phyloP scores from a whole-genome alignment of 2,888 invertebrate genomes.

The Lepidocyrtoides sp. region DNA sequence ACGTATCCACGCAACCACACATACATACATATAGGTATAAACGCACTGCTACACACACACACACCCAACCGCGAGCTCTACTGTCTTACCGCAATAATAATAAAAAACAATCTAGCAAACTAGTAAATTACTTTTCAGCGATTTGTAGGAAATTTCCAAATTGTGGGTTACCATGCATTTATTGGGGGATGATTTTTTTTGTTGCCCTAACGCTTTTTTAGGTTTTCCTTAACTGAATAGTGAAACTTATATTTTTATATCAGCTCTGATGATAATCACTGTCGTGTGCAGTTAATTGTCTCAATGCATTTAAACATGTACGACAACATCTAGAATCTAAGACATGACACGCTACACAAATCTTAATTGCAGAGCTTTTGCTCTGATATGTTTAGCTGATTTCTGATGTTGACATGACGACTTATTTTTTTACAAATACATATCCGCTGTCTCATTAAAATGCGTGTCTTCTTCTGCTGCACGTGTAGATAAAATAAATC shows the following conservation, averaged over 20 bases:
- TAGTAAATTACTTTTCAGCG: not conserved
- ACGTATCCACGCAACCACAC: not conserved
- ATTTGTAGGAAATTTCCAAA: not conserved
- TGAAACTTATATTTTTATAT: not conserved
- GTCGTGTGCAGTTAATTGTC: conserved; percentile 28
- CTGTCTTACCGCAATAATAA: not conserved
- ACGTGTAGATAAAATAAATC: not conserved
- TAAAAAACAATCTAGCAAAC: no score
- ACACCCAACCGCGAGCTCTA: not conserved
- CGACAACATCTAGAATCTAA: not conserved
- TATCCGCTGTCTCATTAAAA: conserved; percentile 33
- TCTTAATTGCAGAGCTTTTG: conserved; percentile 48
- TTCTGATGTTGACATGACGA: conserved; percentile 35
- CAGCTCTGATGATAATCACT: not conserved
- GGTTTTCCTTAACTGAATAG: not conserved
- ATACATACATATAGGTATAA: not conserved
- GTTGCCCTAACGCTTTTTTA: not conserved
- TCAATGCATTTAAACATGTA: conserved; percentile 8
- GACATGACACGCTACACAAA: conserved; percentile 24
- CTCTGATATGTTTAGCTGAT: not conserved
- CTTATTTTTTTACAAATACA: not conserved
- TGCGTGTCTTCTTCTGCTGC: not conserved
- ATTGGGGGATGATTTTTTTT: no score
- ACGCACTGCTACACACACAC: not conserved
- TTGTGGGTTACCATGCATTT: not conserved